phyloP scores from a whole-genome alignment of 2,797 vertebrate genomes.

The Hapalemur alaotrensis region DNA sequence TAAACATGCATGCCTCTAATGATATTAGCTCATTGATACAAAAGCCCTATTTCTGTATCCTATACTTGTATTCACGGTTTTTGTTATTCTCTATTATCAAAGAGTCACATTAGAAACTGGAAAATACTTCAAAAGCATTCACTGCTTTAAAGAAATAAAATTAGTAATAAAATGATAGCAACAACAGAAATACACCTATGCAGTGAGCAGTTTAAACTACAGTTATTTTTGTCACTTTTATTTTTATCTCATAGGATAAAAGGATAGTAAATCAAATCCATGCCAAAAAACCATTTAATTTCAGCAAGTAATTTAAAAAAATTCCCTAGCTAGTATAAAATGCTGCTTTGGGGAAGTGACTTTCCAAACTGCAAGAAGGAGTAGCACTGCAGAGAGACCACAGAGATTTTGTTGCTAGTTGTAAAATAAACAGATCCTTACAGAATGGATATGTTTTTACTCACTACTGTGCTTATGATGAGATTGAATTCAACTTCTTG shows the following conservation, averaged over 20 bases:
- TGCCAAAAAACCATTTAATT: constrained; percentile 63
- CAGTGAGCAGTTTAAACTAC: not conserved
- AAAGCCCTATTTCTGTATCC: not conserved
- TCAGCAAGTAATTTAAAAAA: constrained; percentile 62
- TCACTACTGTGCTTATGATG: constrained; percentile 51
- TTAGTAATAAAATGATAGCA: not conserved
- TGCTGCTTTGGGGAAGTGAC: constrained; percentile 20
- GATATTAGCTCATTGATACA: not conserved
- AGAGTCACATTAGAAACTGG: not conserved
- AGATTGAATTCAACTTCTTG: constrained; percentile 43
- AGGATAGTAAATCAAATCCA: constrained; percentile 49
- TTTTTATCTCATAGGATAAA: constrained; percentile 46
- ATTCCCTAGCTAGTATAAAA: constrained; percentile 29
- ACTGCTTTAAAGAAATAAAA: not conserved
- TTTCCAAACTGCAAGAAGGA: constrained; percentile 44
- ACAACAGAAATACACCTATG: not conserved
- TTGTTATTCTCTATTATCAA: not conserved
- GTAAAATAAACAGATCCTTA: constrained; percentile 50
- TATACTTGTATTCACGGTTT: not conserved
- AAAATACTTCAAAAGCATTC: not conserved
- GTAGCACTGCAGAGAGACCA: not conserved
- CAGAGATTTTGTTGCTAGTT: not conserved
- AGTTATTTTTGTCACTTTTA: constrained; percentile 20
- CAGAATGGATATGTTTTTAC: not conserved
- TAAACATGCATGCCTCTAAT: not conserved